Conservation (phyloP, 2,888 invertebrate genomes). For the Meghimatium bilineatum region DNA sequence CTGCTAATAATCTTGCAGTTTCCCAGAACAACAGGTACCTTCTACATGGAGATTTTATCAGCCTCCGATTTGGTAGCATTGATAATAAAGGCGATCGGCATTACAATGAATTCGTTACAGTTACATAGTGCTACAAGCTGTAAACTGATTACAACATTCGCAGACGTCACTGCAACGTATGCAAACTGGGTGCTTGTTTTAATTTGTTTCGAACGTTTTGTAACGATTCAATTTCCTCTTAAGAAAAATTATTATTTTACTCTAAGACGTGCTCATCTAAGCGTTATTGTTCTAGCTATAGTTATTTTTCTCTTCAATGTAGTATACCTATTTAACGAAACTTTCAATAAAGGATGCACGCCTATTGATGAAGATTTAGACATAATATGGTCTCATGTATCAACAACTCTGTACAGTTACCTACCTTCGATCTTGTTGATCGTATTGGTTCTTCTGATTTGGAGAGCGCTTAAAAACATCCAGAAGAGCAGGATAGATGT, state of each 20-base stretch:
- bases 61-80: background rate
- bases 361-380: background rate
- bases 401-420: background rate
- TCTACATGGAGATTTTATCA: slow-evolving; percentile 6
- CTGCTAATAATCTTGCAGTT: background rate
- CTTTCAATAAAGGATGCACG: background rate
- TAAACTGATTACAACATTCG: background rate
- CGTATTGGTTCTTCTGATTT: background rate
- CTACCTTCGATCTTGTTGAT: background rate
- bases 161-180: background rate
- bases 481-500: background rate
- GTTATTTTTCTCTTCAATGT: background rate
- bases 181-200: slow-evolving; percentile 32
- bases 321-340: background rate
- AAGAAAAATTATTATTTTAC: slow-evolving; percentile 22
- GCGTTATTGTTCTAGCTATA: background rate
- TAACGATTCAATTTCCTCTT: slow-evolving; percentile 10
- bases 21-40: background rate
- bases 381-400: background rate
- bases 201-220: slow-evolving; percentile 19
- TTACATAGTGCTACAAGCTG: background rate
- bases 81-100: background rate
- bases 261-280: background rate
- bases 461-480: background rate
- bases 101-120: background rate